Conservation (phyloP, 2,113 vertebrate species). For the Ia io region DNA sequence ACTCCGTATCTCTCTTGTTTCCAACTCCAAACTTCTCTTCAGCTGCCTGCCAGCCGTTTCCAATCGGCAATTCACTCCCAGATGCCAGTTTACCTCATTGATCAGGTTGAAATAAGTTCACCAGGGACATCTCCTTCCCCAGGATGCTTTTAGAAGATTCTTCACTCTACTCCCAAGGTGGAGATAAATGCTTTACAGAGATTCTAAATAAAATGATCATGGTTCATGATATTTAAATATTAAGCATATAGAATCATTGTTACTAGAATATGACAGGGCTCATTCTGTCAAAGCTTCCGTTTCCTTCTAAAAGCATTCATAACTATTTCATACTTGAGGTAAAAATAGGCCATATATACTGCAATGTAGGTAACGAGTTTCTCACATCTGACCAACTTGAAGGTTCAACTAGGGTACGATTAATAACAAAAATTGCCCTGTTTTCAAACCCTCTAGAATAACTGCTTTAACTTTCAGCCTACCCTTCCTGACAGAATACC, state of each 20-base stretch:
- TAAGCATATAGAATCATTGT: background rate
- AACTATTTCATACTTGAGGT: background rate
- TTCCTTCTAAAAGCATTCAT: background rate
- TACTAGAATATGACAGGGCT: background rate
- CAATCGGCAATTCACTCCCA: background rate
- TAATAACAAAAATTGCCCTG: background rate
- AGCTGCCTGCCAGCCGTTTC: background rate
- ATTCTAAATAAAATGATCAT: background rate
- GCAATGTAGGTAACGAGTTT: background rate
- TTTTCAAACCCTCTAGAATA: background rate
- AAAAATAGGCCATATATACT: background rate
- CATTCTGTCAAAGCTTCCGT: background rate
- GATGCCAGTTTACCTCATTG: background rate
- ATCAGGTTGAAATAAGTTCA: background rate
- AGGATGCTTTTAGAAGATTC: background rate
- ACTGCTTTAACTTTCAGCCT: background rate
- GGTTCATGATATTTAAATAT: constrained; percentile 1
- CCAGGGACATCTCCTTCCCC: background rate
- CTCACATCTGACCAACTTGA: background rate
- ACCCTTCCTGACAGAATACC: background rate
- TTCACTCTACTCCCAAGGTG: background rate
- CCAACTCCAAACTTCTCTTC: background rate
- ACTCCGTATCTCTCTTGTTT: background rate
- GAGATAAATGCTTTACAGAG: background rate
- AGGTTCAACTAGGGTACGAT: background rate